Conservation (phyloP, 2,888 invertebrate genomes). For the Rhagium mordax region DNA sequence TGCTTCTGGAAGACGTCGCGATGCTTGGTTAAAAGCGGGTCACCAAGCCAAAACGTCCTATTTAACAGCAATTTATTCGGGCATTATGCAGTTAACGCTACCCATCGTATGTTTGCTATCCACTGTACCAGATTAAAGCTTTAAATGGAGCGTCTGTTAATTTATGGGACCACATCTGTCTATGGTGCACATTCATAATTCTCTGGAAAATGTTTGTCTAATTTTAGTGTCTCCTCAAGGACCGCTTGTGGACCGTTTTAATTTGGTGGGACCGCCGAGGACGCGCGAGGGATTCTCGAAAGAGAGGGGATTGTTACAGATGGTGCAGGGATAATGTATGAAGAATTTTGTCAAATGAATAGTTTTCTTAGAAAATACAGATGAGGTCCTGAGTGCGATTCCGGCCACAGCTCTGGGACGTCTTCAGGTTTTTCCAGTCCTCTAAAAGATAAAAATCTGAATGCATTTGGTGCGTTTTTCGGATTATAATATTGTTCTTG, state of each 20-base stretch:
- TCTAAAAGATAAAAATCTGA: too few relatives aligned
- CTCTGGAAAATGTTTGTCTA: constrained; percentile 41
- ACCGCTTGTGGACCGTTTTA: constrained; percentile 44
- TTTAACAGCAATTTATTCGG: constrained; percentile 50
- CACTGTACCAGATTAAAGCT: constrained; percentile 58
- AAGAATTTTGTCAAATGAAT: too few relatives aligned
- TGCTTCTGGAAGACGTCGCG: constrained; percentile 16
- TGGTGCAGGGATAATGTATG: too few relatives aligned
- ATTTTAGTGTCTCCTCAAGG: constrained; percentile 50
- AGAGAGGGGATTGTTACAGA: too few relatives aligned
- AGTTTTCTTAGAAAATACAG: too few relatives aligned
- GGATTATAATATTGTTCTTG: too few relatives aligned
- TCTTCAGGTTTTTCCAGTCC: too few relatives aligned
- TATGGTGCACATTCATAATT: constrained; percentile 55
- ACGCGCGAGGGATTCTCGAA: too few relatives aligned
- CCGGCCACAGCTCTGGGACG: too few relatives aligned
- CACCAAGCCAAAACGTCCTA: constrained; percentile 34
- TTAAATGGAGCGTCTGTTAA: constrained; percentile 58
- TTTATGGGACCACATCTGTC: constrained; percentile 61
- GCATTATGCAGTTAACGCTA: constrained; percentile 50
- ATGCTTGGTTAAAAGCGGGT: constrained; percentile 4
- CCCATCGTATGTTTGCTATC: constrained; percentile 45
- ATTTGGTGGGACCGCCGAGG: constrained; percentile 49
- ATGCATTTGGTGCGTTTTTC: too few relatives aligned
- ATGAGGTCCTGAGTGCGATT: too few relatives aligned